Percentiles rank a stretch among this genome's conserved stretches.
These are phyloP conservation scores for Sicus ferrugineus DNA, from an alignment of 2,888 invertebrate genomes.

Conservation along the genomic window DNA sequence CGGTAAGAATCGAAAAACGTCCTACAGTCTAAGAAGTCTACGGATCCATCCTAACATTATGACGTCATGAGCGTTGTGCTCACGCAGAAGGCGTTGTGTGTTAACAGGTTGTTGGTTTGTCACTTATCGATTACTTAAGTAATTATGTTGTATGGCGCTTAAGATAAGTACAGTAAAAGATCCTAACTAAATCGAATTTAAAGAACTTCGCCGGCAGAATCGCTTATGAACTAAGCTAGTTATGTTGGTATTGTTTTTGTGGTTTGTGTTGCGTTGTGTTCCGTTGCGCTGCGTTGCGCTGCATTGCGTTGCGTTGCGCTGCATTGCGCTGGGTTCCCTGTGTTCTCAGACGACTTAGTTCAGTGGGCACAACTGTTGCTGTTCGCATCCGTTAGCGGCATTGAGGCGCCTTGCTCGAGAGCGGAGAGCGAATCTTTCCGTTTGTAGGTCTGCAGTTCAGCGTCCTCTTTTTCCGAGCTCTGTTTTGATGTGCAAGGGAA, in stretches of 20 bases:
- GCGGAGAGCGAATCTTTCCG: conserved; percentile 56
- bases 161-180: background rate
- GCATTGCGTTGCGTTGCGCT: no score
- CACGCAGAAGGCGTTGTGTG: conserved; percentile 4
- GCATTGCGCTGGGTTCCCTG: background rate
- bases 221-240: background rate
- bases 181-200: background rate
- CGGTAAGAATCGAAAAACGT: conserved; percentile 39
- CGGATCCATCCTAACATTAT: background rate
- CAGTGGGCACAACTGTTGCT: conserved; percentile 45
- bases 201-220: background rate
- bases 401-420: conserved; percentile 42
- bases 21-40: background rate
- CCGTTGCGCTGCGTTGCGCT: background rate
- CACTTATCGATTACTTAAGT: conserved; percentile 9
- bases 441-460: conserved; percentile 55
- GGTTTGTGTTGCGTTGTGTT: conserved; percentile 26
- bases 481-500: conserved; percentile 63
- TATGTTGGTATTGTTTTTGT: background rate
- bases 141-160: conserved; percentile 1
- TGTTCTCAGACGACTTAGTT: background rate
- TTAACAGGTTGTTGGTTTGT: background rate
- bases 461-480: conserved; percentile 49
- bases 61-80: background rate
- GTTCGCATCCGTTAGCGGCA: conserved; percentile 48